Evolutionary conservation across 1,140 invertebrate species (phyloP).

Genomic region (Panonychus citri): DNA sequence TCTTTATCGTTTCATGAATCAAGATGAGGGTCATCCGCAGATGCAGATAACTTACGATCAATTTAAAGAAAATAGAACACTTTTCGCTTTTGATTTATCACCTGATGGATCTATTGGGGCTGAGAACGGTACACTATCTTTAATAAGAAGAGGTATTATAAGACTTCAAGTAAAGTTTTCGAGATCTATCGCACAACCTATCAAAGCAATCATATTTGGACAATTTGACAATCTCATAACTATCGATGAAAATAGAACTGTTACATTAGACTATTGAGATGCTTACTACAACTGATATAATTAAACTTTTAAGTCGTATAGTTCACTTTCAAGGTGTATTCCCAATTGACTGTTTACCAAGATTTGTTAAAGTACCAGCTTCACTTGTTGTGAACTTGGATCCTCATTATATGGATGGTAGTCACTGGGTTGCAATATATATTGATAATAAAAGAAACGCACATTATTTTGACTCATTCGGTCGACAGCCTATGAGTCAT

Average conservation of each 20-base stretch:
- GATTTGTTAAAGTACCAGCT: too few species aligned
- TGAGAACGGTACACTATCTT: background rate
- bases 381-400: too few species aligned
- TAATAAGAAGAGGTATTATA: background rate
- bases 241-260: conserved; percentile 4
- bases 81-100: background rate
- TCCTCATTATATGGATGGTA: too few species aligned
- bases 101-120: too few species aligned
- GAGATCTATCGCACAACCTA: background rate
- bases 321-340: background rate
- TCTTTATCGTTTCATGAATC: background rate
- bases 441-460: too few species aligned
- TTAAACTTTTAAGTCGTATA: background rate
- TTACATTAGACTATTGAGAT: background rate
- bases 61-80: background rate
- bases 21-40: background rate
- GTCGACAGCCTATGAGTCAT: too few species aligned
- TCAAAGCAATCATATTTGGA: background rate
- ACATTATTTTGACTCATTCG: too few species aligned
- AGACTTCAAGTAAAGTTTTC: background rate
- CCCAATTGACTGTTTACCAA: background rate
- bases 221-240: conserved; percentile 9
- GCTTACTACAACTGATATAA: background rate
- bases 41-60: background rate
- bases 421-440: too few species aligned